phyloP scores from a whole-genome alignment of 2,888 invertebrate genomes.

The Cerastis leucographa region DNA sequence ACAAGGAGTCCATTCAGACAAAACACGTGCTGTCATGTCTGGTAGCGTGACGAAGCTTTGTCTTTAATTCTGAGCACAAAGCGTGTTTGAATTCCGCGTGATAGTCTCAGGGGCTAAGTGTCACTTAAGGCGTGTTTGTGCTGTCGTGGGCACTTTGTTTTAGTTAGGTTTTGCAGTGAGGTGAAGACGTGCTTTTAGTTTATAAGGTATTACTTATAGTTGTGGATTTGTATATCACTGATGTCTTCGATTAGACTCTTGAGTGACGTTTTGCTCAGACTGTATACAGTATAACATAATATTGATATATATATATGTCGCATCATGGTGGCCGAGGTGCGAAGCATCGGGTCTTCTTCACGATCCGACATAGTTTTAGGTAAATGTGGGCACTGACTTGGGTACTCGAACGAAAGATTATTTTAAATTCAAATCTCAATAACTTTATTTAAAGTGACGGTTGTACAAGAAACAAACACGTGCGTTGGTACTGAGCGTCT shows the following conservation, averaged over 20 bases:
- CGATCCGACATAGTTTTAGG: no score
- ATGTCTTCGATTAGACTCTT: neutral
- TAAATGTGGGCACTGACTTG: no score
- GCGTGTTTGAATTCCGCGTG: slow-evolving; percentile 32
- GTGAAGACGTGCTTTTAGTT: neutral
- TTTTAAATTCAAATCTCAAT: no score
- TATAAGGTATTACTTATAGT: neutral
- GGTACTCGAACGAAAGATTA: no score
- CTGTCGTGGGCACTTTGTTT: slow-evolving; percentile 12
- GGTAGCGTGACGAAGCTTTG: slow-evolving; percentile 14
- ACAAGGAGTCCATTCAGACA: slow-evolving; percentile 1
- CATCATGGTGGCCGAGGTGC: no score
- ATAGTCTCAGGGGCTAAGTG: slow-evolving; percentile 35
- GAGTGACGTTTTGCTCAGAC: neutral
- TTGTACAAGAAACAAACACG: no score
- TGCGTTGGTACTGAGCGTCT: no score
- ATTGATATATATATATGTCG: no score
- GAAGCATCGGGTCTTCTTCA: no score
- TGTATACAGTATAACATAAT: no score
- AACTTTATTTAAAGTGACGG: no score
- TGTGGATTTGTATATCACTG: neutral
- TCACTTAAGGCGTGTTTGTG: slow-evolving; percentile 37
- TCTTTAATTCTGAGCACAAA: slow-evolving; percentile 23
- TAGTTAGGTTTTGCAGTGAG: slow-evolving; percentile 5
- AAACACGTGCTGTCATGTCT: slow-evolving; percentile 8